Conservation (phyloP, 2,888 invertebrate species). For the Odontocolon sp. region DNA sequence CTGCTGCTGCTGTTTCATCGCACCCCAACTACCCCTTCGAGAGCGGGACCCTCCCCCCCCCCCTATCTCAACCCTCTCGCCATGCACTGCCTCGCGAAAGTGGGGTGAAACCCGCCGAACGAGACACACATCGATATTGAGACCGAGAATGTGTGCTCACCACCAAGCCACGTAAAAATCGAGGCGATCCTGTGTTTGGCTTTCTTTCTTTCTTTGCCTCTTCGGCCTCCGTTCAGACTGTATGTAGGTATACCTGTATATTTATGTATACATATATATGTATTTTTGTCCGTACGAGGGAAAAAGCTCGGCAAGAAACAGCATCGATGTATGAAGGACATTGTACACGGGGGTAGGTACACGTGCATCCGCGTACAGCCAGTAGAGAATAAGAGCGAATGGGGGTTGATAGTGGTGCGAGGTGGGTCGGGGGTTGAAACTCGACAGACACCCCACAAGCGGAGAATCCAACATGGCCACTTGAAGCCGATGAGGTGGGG, state of each 20-base stretch:
- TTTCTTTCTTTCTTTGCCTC: constrained; percentile 20
- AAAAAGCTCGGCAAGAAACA: constrained; percentile 48
- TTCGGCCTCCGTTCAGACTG: constrained; percentile 28
- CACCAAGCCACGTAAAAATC: no score
- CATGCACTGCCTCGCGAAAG: constrained; percentile 21
- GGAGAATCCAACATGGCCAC: constrained; percentile 72
- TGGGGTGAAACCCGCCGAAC: constrained; percentile 20
- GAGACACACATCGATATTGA: constrained; percentile 20
- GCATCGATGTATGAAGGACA: no score
- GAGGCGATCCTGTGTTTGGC: no score
- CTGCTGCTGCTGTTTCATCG: not conserved
- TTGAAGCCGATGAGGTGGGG: constrained; percentile 47
- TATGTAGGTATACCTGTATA: no score
- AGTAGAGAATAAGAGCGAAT: constrained; percentile 48
- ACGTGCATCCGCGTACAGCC: constrained; percentile 23
- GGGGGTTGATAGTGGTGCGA: constrained; percentile 59
- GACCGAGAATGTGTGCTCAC: constrained; percentile 11
- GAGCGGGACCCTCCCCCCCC: not conserved
- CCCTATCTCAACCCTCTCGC: not conserved
- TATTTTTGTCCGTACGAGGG: constrained; percentile 24
- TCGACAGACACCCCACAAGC: constrained; percentile 33
- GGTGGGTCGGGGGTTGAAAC: constrained; percentile 59
- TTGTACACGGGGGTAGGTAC: constrained; percentile 54
- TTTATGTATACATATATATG: not conserved
- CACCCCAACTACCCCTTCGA: constrained; percentile 23